Conservation (phyloP, 2,113 vertebrate genomes). For the Trogon surrucura region DNA sequence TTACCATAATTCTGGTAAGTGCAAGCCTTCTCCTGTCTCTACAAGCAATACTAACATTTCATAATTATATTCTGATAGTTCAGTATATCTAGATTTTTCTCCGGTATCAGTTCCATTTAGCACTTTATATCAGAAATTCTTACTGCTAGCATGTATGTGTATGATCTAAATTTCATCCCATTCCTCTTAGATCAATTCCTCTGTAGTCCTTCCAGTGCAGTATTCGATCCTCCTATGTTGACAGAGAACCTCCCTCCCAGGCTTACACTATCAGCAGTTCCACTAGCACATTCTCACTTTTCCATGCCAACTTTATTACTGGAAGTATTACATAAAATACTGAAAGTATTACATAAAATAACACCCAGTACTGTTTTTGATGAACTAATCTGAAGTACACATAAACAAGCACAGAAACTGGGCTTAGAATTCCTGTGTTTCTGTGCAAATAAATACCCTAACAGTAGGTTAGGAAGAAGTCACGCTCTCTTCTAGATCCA, state of each 20-base stretch:
- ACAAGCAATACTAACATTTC: not conserved
- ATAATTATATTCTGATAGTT: not conserved
- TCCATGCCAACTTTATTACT: conserved; percentile 25
- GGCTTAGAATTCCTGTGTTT: not conserved
- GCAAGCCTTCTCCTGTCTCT: not conserved
- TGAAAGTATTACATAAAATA: not conserved
- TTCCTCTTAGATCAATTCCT: conserved; percentile 7
- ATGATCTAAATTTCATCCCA: conserved; percentile 26
- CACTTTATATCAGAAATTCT: conserved; percentile 13
- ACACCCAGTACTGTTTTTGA: not conserved
- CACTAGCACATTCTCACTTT: not conserved
- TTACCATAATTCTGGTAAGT: not conserved
- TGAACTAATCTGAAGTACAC: not conserved
- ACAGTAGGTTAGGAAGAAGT: not conserved
- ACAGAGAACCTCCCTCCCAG: not conserved
- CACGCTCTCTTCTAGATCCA: not conserved
- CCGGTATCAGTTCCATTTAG: not conserved
- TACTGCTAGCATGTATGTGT: not conserved
- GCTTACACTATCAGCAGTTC: not conserved
- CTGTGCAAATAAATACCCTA: not conserved
- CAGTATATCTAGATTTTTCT: not conserved
- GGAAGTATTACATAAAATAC: conserved; percentile 10
- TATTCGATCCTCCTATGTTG: not conserved
- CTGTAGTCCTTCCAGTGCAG: conserved; percentile 6
- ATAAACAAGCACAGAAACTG: not conserved